These are phyloP conservation scores for Aegotheles bennettii DNA, from an alignment of 2,113 vertebrate species.

Conservation along the genomic window DNA sequence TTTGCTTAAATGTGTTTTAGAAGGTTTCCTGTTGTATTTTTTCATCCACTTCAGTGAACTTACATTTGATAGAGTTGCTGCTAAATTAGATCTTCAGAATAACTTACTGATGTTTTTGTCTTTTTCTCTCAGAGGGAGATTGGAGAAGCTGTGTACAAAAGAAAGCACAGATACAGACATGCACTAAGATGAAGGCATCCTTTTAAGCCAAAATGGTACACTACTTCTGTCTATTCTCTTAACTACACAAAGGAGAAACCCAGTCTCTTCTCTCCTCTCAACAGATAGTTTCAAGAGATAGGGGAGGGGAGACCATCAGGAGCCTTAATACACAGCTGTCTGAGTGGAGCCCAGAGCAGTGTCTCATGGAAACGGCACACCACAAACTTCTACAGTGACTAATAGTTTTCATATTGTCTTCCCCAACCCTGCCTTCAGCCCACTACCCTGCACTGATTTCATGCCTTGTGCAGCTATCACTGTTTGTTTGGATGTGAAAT, in stretches of 20 bases:
- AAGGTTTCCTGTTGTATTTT: background rate
- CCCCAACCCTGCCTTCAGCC: background rate
- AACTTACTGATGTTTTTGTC: conserved; percentile 11
- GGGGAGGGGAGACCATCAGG: background rate
- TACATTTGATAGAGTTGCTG: background rate
- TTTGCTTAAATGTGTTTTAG: background rate
- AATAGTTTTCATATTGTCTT: conserved; percentile 10
- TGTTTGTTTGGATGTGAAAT: background rate
- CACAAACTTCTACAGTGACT: conserved; percentile 12
- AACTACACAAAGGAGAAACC: background rate
- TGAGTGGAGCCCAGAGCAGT: background rate
- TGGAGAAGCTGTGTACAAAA: conserved; percentile 10
- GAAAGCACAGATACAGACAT: conserved; percentile 2
- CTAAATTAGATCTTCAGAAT: conserved; percentile 23
- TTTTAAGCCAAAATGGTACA: conserved; percentile 10
- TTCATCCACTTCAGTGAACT: background rate
- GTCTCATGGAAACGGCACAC: background rate
- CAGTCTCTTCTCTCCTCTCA: background rate
- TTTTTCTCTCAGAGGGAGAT: background rate
- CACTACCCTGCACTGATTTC: background rate
- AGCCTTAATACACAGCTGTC: background rate
- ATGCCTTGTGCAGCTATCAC: background rate
- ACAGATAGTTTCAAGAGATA: too few relatives aligned
- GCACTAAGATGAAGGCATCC: background rate
- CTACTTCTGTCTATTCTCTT: background rate